Conservation (phyloP, 2,888 invertebrate species). For the Sphinx pinastri region DNA sequence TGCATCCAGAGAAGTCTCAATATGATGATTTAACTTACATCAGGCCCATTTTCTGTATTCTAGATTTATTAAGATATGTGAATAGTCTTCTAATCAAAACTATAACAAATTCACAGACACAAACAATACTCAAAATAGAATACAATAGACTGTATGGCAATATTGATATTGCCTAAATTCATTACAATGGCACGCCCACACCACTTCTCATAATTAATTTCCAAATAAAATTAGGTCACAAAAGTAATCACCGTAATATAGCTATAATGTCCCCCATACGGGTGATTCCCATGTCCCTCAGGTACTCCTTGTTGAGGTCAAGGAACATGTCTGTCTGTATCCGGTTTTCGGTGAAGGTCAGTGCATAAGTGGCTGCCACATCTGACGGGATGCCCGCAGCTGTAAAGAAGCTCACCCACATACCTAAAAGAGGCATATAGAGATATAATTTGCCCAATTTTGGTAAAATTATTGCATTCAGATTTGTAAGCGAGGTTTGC, state of each 20-base stretch:
- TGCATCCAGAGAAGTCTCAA: too few species aligned
- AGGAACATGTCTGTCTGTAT: conserved; percentile 93
- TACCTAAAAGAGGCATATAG: conserved; percentile 66
- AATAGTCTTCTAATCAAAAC: too few species aligned
- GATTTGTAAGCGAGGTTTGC: too few species aligned
- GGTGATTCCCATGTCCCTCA: conserved; percentile 94
- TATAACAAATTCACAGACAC: neutral
- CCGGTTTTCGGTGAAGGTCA: conserved; percentile 93
- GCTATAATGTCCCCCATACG: conserved; percentile 88
- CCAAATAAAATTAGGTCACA: neutral
- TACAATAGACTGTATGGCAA: too few species aligned
- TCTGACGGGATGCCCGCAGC: conserved; percentile 92
- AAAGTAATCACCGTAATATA: conserved; percentile 84
- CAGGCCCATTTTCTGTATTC: too few species aligned
- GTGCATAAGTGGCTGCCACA: conserved; percentile 92
- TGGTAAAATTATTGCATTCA: too few species aligned
- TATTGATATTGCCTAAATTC: neutral
- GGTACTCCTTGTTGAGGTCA: conserved; percentile 93
- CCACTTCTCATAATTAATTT: neutral
- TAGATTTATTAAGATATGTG: too few species aligned
- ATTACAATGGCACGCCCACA: neutral
- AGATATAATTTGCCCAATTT: too few species aligned
- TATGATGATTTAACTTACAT: too few species aligned
- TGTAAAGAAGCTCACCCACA: conserved; percentile 95
- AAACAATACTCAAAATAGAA: neutral